Evolutionary conservation across 2,888 invertebrate genomes (phyloP).

Genomic region (Ennomos quercinarius): DNA sequence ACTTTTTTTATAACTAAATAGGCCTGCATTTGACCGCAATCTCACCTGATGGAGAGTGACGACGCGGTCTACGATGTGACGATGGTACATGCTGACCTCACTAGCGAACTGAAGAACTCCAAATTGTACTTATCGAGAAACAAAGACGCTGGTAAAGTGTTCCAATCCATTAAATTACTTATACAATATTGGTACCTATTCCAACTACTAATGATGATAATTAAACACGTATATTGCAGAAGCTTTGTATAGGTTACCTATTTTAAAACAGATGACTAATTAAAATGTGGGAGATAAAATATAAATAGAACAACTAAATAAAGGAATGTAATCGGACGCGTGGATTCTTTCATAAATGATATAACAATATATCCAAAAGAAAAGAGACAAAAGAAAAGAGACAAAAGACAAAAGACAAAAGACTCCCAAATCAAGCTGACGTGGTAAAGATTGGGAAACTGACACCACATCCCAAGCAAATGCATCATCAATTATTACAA

Average conservation of each 20-base stretch:
- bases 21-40: no score
- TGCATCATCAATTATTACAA: conserved; percentile 30
- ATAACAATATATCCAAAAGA: background rate
- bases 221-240: background rate
- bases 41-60: no score
- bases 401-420: conserved; percentile 11
- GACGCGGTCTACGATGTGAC: no score
- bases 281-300: background rate
- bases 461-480: conserved; percentile 27
- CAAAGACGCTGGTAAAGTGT: no score
- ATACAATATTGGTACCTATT: no score
- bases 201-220: background rate
- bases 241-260: background rate
- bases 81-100: no score
- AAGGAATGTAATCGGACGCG: background rate
- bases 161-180: no score
- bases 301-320: background rate
- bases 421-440: conserved; percentile 7
- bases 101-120: no score
- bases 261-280: conserved; percentile 2
- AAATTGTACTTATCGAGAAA: no score
- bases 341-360: background rate
- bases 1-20: no score
- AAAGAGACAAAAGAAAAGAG: no score
- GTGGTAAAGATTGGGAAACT: conserved; percentile 11